Percentiles rank a stretch among this genome's conserved stretches.
Conservation (phyloP, 2,888 invertebrate genomes). For the Heteromyza rotundicornis region DNA sequence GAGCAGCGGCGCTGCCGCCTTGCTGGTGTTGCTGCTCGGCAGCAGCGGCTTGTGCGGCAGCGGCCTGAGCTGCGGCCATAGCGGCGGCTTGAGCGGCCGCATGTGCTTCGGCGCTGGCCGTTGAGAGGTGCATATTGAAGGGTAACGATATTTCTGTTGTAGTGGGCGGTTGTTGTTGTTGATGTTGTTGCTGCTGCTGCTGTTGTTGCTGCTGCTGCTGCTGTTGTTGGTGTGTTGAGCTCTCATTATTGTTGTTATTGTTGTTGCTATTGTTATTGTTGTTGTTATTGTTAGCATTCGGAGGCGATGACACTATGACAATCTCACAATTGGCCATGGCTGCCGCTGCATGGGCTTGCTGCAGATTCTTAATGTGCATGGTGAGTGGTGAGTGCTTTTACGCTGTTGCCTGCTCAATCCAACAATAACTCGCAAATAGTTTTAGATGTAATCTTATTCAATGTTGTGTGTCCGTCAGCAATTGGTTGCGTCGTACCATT, state of each 20-base stretch:
- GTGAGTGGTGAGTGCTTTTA: slow-evolving; percentile 17
- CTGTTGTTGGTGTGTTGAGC: slow-evolving; percentile 26
- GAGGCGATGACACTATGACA: slow-evolving; percentile 58
- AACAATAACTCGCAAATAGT: neutral
- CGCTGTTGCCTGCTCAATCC: neutral
- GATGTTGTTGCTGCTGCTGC: slow-evolving; percentile 50
- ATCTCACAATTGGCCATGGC: slow-evolving; percentile 62
- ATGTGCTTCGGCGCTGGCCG: slow-evolving; percentile 56
- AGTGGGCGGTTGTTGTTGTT: slow-evolving; percentile 42
- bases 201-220: slow-evolving; percentile 44
- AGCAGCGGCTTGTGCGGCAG: slow-evolving; percentile 58
- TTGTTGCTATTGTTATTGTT: slow-evolving; percentile 46
- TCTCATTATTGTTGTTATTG: slow-evolving; percentile 44
- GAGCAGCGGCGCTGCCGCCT: slow-evolving; percentile 26
- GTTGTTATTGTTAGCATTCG: slow-evolving; percentile 40
- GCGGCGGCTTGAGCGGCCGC: slow-evolving; percentile 59
- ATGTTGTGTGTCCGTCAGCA: neutral
- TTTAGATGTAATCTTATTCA: neutral
- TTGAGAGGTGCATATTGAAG: slow-evolving; percentile 56
- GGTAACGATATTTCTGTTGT: slow-evolving; percentile 57
- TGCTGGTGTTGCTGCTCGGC: slow-evolving; percentile 46
- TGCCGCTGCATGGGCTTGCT: slow-evolving; percentile 57
- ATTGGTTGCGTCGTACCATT: neutral
- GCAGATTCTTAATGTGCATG: slow-evolving; percentile 58
- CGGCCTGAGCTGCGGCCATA: slow-evolving; percentile 60